Percentiles rank a stretch among this genome's conserved stretches.
Conservation (phyloP, 2,797 vertebrate genomes). For the Dicrostonyx torquatus region DNA sequence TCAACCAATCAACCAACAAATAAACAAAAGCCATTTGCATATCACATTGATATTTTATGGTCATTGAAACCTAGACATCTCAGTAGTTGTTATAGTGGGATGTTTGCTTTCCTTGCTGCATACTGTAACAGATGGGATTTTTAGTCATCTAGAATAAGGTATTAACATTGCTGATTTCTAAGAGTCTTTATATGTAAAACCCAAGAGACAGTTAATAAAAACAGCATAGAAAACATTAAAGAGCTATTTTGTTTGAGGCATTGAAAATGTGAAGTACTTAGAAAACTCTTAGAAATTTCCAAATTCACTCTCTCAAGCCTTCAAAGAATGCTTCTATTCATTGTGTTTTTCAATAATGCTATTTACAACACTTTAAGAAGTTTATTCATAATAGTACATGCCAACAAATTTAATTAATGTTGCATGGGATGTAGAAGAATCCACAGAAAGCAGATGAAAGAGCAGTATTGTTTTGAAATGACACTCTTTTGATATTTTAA, state of each 20-base stretch:
- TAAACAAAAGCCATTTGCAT: neutral
- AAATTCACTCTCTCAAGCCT: conserved; percentile 34
- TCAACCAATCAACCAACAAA: neutral
- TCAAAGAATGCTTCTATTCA: conserved; percentile 63
- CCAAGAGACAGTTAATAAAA: conserved; percentile 57
- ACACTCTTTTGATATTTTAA: conserved; percentile 59
- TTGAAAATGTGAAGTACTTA: conserved; percentile 62
- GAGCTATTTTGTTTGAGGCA: conserved; percentile 26
- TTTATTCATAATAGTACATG: conserved; percentile 67
- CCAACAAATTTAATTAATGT: conserved; percentile 72
- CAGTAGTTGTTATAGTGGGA: neutral
- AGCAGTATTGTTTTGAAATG: conserved; percentile 68
- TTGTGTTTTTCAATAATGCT: conserved; percentile 65
- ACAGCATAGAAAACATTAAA: neutral
- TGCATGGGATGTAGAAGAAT: conserved; percentile 62
- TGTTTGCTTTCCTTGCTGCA: neutral
- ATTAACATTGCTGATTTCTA: conserved; percentile 45
- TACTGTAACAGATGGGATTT: neutral
- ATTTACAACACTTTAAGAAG: conserved; percentile 61
- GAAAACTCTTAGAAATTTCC: conserved; percentile 61
- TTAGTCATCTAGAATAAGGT: conserved; percentile 9
- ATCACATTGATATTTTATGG: neutral
- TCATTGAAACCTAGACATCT: neutral
- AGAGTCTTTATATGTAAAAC: conserved; percentile 26
- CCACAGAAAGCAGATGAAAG: conserved; percentile 69